Conservation (phyloP, 2,888 invertebrate genomes). For the Branchellion lobata region DNA sequence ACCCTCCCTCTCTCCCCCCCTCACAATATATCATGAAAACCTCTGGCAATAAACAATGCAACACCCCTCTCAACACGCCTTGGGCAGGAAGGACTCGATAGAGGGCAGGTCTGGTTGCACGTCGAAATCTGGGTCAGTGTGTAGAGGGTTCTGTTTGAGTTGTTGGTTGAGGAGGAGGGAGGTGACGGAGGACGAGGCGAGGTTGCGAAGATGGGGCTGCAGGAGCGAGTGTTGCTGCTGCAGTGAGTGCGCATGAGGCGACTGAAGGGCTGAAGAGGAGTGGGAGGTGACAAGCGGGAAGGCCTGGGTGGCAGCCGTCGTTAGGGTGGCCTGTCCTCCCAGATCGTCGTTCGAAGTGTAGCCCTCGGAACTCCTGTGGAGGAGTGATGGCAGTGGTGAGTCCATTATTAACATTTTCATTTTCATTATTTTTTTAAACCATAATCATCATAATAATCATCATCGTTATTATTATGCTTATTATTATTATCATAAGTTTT, state of each 20-base stretch:
- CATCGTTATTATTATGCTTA: too few species aligned
- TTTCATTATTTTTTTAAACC: too few species aligned
- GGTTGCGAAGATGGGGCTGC: neutral
- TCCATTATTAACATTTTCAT: neutral
- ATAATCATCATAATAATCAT: too few species aligned
- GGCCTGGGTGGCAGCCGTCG: neutral
- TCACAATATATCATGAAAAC: too few species aligned
- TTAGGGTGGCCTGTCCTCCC: neutral
- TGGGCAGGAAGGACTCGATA: constrained; percentile 76
- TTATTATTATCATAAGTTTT: too few species aligned
- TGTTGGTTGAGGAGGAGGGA: constrained; percentile 23
- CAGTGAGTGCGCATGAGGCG: neutral
- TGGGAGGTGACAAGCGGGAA: neutral
- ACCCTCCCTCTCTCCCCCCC: too few species aligned
- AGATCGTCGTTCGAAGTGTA: neutral
- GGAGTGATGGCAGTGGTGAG: too few species aligned
- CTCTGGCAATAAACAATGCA: too few species aligned
- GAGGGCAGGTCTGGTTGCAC: constrained; percentile 74
- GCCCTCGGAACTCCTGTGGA: constrained; percentile 30
- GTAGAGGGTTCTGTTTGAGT: neutral
- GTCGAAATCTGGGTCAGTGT: constrained; percentile 59
- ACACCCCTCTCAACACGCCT: constrained; percentile 56
- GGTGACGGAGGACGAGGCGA: constrained; percentile 19
- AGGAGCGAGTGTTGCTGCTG: constrained; percentile 17
- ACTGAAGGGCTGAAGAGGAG: neutral